Evolutionary conservation across 1,140 invertebrate species (phyloP).

Genomic region (Frieseomelitta varia): DNA sequence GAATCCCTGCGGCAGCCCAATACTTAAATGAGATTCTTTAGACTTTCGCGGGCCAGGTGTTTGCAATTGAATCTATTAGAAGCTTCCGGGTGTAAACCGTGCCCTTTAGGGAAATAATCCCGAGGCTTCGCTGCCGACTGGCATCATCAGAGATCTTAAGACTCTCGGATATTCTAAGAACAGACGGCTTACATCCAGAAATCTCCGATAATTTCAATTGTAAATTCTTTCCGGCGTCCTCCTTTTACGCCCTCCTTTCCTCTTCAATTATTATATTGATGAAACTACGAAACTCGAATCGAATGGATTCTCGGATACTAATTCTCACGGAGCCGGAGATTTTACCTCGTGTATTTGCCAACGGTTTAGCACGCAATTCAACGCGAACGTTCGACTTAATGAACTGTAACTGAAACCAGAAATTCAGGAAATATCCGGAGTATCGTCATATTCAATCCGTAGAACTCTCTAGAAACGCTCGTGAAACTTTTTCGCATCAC

Average conservation of each 20-base stretch:
- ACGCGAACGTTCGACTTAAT: not conserved
- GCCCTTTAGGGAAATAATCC: conserved; percentile 32
- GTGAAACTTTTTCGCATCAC: not conserved
- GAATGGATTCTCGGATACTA: not conserved
- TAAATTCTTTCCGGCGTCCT: not conserved
- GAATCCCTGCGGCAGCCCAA: not conserved
- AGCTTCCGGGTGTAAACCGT: conserved; percentile 10
- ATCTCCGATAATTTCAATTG: not conserved
- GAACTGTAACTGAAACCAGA: not conserved
- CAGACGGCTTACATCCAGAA: not conserved
- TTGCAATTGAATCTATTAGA: conserved; percentile 25
- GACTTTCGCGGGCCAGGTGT: not conserved
- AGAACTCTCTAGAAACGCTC: not conserved
- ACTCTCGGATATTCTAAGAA: not conserved
- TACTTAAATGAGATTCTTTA: conserved; percentile 24
- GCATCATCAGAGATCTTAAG: not conserved
- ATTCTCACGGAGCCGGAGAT: not conserved
- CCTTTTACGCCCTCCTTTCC: not conserved
- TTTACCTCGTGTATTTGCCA: not conserved
- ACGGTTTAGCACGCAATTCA: not conserved
- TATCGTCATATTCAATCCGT: not conserved
- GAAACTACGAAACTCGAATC: accelerated
- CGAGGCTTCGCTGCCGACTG: not conserved
- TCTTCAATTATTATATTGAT: not conserved
- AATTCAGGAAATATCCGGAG: not conserved